Evolutionary conservation across 2,888 invertebrate species (phyloP), one percentile per base, ranked within the genome.

Genomic region (Tenthredo livida): DNA sequence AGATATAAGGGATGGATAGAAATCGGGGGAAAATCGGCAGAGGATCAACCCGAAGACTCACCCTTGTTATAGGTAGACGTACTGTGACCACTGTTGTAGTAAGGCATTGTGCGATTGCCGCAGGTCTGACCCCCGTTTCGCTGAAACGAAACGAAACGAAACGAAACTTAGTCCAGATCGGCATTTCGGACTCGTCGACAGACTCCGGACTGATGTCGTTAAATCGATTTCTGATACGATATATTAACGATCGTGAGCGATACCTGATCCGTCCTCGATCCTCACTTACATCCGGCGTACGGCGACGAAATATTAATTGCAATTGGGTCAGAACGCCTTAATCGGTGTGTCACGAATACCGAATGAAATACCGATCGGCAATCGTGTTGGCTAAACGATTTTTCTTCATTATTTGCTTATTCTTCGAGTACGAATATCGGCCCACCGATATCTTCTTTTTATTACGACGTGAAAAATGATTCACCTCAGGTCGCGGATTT

Each of bases 61-160:
- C 93, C 93, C 91, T 93, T 93, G 86, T 90, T 89, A 84, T 92
- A 92, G 40, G 90, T 86, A 67, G 91, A 90, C 73, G 92, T 89
- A 83, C 90, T 90, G 86, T 92, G 92, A 58, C 91, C 89, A 88
- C 90, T 90, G 88, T 91, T 93, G 87, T 92, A 93, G 88, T 92
- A 93, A 86, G 93, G 92, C 93, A 93, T 93, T 54, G 85, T 89
- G 47, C 70, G 86, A 84, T 17, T 15, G 21, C 17, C 54, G n/a
- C n/a, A 47, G 1, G 33, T 50, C 40, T 17, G 15, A 33, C 50
- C 58, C 15, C 10, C 33, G n/a, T 54, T 50, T 54, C 37, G 25
- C 73, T 84, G 40, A 84, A 84, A 58, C 21, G 37, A 33, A 33
- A 25, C 9, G 40, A 84, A 84, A 58, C 21, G 37, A 29, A 33